These are phyloP conservation scores for Phrynosoma blainvillii DNA, from an alignment of 2,113 vertebrate genomes.

Conservation along the genomic window DNA sequence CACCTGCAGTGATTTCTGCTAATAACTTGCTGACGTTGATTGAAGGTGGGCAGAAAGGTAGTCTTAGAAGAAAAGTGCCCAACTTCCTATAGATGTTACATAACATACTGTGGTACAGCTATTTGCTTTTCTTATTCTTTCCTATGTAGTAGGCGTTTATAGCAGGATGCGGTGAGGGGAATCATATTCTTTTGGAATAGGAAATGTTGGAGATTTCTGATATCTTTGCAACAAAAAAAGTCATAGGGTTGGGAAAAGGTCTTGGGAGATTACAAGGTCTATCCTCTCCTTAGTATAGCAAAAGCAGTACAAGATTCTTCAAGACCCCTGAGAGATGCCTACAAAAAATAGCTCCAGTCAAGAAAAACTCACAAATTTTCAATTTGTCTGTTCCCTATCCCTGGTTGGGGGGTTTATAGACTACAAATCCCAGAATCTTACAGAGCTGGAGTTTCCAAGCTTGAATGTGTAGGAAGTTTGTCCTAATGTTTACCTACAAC, in stretches of 20 bases:
- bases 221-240: not conserved
- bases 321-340: not conserved
- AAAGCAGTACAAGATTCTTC: not conserved
- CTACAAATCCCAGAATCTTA: too few species aligned
- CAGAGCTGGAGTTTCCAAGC: not conserved
- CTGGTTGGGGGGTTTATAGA: too few species aligned
- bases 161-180: not conserved
- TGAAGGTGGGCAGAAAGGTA: not conserved
- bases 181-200: not conserved
- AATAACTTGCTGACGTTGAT: not conserved
- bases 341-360: not conserved
- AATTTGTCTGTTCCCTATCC: too few species aligned
- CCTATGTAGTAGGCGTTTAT: not conserved
- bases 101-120: not conserved
- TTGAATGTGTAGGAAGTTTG: not conserved
- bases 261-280: not conserved
- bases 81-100: not conserved
- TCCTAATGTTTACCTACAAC: not conserved
- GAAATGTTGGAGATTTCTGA: not conserved
- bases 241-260: not conserved
- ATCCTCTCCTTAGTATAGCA: not conserved
- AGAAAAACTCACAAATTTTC: not conserved
- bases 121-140: not conserved
- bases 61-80: not conserved
- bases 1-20: not conserved